Evolutionary conservation across 2,888 invertebrate species (phyloP), one percentile per base, ranked within the genome.

Genomic region (Scrobipalpa atriplicella): DNA sequence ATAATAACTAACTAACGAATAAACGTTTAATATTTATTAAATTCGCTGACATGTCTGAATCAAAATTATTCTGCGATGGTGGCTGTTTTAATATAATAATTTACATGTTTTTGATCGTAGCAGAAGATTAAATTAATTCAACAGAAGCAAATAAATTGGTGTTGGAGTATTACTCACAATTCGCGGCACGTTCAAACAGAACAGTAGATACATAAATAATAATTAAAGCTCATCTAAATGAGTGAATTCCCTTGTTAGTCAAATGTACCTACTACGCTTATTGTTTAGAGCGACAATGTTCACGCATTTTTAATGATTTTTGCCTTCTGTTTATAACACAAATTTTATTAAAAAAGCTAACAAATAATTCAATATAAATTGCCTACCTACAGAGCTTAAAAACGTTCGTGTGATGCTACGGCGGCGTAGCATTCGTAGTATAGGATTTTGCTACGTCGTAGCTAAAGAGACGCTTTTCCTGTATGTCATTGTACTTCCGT

Each of bases 181-280:
- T 51, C 16, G 10, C 7, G 51, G 51, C 51, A 51, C 51, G 51
- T 51, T n/a, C 51, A 7, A 16, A 16, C 51, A 16, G 51, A n/a
- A 51, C 29, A 29, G 29, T 29, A 29, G 51, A 51, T 51, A 51
- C 51, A 51, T 51, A 51, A 51, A 51, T 51, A 51, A 51, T 51
- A 51, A 51, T 51, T 6, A 51, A n/a, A n/a, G 51, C 51, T 51
- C 51, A 51, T 51, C 51, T n/a, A n/a, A 51, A 16, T 16, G 51
- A 51, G 16, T n/a, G 16, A 51, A 16, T n/a, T 16, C 16, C 16
- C 51, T 51, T 8, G 16, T 51, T n/a, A 51, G 16, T 51, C n/a
- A 16, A n/a, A n/a, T n/a, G n/a, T n/a, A n/a, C 51, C 2, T 51
- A n/a, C 7, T n/a, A 8, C 16, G 16, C 16, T 51, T 16, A 51